Evolutionary conservation across 2,113 vertebrate species (phyloP), one percentile per base, ranked within the genome.

Genomic region (Myotis davidii): DNA sequence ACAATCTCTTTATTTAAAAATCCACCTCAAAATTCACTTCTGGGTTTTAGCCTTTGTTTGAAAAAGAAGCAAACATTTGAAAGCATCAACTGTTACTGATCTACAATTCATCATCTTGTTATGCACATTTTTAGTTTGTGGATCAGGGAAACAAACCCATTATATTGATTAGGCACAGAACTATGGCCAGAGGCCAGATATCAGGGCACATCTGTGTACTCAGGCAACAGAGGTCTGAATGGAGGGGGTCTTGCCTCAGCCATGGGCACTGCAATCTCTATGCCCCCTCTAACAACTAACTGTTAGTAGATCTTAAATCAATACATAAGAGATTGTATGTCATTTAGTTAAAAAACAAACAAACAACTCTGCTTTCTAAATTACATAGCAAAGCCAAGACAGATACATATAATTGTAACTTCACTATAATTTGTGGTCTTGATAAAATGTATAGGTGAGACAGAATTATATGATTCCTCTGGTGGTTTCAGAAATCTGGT

Each of bases 1-100:
- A 98, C 97, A 98, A 97, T 92, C 93, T 95, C 96, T 98, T 98
- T 98, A 98, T 98, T 98, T 98, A 98, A 98, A 98, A 98, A 98
- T 97, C 90, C 98, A 98, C 95, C 96, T 98, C 95, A 98, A 98
- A 98, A 98, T 97, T 97, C 97, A 98, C 37, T 96, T 95, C 77
- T 97, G 96, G 96, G 97, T 98, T 98, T 98, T 97, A 98, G 97
- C 92, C 95, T 97, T 96, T 85, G 91, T 97, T 97, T 97, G 97
- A 93, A 59, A 97, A 98, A 94, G 91, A 95, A 96, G 98, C 92
- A 95, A 97, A 98, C 95, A 98, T 98, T 98, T 94, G 95, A 98
- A 98, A 98, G 97, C 97, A 98, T 98, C 97, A 98, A 98, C 96
- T 97, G 93, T 96, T 97, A 98, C 98, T 98, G 90, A 93, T 98